Evolutionary conservation across 1,140 invertebrate genomes (phyloP).

Genomic region (Scaptomyza montana): DNA sequence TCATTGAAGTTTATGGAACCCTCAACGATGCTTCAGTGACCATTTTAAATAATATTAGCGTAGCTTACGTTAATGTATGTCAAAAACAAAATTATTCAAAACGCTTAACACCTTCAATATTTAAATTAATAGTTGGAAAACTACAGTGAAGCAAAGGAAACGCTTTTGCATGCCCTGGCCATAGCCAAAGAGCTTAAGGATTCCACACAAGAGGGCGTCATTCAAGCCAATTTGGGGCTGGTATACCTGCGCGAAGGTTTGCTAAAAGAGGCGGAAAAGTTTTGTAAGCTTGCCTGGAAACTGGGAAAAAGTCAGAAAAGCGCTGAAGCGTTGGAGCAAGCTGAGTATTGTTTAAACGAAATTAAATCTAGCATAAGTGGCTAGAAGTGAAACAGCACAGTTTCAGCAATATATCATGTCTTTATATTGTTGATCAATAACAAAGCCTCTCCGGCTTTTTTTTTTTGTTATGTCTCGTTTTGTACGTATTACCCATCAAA

Average conservation of each 20-base stretch:
- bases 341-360: slow-evolving; percentile 88
- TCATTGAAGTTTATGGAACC: slow-evolving; percentile 87
- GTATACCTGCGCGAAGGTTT: slow-evolving; percentile 90
- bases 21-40: slow-evolving; percentile 90
- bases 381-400: background rate
- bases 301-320: slow-evolving; percentile 88
- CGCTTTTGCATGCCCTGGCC: slow-evolving; percentile 89
- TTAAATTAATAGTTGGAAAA: slow-evolving; percentile 85
- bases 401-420: background rate
- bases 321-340: slow-evolving; percentile 87
- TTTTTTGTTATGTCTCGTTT: background rate
- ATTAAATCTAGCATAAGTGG: slow-evolving; percentile 83
- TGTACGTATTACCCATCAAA: background rate
- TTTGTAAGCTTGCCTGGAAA: slow-evolving; percentile 89
- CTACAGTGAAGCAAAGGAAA: slow-evolving; percentile 88
- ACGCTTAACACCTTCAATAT: background rate
- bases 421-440: slow-evolving; percentile 16
- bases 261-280: slow-evolving; percentile 88
- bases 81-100: too few species aligned
- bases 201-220: slow-evolving; percentile 88
- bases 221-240: slow-evolving; percentile 93
- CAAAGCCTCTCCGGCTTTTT: background rate
- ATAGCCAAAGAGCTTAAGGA: slow-evolving; percentile 87
- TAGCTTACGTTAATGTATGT: slow-evolving; percentile 86
- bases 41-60: slow-evolving; percentile 94